Percentiles rank a stretch among this genome's conserved stretches.
Conservation (phyloP, 2,113 vertebrate species). For the Ceyx melanurus region DNA sequence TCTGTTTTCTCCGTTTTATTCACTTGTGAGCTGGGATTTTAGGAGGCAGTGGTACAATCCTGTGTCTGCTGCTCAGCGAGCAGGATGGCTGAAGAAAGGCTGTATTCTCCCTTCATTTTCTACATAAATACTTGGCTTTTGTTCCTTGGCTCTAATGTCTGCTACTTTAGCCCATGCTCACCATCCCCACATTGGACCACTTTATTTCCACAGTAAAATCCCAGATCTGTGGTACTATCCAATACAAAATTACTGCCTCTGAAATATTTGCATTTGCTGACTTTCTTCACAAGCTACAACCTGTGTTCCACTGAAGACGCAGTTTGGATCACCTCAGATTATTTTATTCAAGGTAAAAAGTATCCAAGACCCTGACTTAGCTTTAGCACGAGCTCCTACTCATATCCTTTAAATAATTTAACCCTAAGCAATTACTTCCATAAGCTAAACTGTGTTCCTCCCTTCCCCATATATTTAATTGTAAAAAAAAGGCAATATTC, state of each 20-base stretch:
- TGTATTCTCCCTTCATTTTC: background rate
- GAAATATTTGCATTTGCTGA: background rate
- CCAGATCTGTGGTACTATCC: background rate
- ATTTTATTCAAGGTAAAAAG: background rate
- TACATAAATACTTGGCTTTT: constrained; percentile 31
- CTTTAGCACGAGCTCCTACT: background rate
- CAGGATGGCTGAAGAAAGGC: constrained; percentile 11
- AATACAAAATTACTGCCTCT: background rate
- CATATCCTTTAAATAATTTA: background rate
- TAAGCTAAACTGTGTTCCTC: background rate
- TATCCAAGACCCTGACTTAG: background rate
- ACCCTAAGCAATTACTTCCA: background rate
- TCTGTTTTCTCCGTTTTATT: constrained; percentile 32
- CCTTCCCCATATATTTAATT: background rate
- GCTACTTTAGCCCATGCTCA: background rate
- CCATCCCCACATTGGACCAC: background rate
- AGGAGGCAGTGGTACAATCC: background rate
- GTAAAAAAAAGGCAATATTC: background rate
- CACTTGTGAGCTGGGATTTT: background rate
- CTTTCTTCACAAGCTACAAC: background rate
- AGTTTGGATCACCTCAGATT: background rate
- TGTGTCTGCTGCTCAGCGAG: background rate
- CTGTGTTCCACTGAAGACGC: background rate
- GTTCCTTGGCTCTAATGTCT: background rate
- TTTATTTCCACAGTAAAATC: constrained; percentile 30